Base-by-base conservation (phyloP, 2,113 vertebrate species). In the Psammodynastes pulverulentus region DNA sequence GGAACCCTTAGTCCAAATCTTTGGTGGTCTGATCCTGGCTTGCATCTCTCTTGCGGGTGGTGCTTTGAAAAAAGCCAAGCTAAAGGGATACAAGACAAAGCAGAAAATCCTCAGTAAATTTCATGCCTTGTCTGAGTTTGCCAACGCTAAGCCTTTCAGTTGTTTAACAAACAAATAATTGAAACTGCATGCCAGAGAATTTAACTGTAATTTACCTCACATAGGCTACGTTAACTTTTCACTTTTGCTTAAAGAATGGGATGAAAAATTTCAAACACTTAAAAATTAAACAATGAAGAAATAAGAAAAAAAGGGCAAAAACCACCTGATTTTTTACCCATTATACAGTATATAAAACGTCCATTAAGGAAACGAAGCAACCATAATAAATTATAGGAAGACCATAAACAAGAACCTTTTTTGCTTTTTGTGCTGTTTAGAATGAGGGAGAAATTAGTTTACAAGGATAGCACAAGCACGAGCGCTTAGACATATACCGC, bases 31-130 rank as follows among this genome's bases (percentile, higher is more conserved):
- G 94, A 92, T 97, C 97, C 93, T 85, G 91, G 87, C 97, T 94
- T 0, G 97, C 96, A 2, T 97, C 97, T 86, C 96, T 95, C 95
- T 96, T 96, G 62, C 96, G 98, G 92, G 97, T 97, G 95, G 97
- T 97, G 1, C 97, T 98, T 95, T 98, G 98, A 93, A 99, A 99
- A 96, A 99, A 99, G 86, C 99, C 99, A 17, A 99, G 97, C 99
- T 99, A 97, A 17, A 89, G 89, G 94, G 9, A 86, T 67, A 49
- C 1, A 87, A 94, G 56, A 86, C 51, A 89, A 85, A 34, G 1
- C 17, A 86, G 92, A 72, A 91, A 67, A 62, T 84, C 56, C 1
- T 0, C 0, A 0, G 0, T 94, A 9, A 95, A 9, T 34, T 48
- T 91, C 0, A 90, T 8, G 7, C 39, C 0, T 13, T 67, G 56